phyloP scores from a whole-genome alignment of 2,888 invertebrate genomes.

The Antheraea assamensis region DNA sequence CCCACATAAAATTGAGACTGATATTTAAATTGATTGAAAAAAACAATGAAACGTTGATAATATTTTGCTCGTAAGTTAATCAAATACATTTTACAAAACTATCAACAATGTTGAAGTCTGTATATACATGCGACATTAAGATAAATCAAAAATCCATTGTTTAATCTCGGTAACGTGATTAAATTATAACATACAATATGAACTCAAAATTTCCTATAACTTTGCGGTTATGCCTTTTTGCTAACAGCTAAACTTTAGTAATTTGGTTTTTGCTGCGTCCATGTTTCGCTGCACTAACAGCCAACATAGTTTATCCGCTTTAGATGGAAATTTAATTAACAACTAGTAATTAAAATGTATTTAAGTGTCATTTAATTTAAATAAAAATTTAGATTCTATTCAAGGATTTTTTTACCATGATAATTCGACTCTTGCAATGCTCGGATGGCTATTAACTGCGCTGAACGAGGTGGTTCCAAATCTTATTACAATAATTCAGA shows the following conservation, averaged over 20 bases:
- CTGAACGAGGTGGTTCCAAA: no score
- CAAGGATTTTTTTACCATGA: neutral
- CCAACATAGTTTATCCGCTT: neutral
- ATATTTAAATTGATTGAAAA: no score
- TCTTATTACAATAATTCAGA: no score
- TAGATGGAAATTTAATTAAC: neutral
- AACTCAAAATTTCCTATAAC: slow-evolving; percentile 21
- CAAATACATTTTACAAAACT: no score
- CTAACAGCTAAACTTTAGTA: slow-evolving; percentile 46
- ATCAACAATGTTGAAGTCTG: no score
- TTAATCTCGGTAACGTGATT: neutral
- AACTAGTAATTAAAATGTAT: neutral
- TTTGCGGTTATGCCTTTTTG: slow-evolving; percentile 41
- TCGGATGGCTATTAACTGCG: no score
- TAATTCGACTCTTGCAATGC: neutral
- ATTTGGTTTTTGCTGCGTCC: slow-evolving; percentile 45
- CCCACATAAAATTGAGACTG: no score
- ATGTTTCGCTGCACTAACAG: slow-evolving; percentile 26
- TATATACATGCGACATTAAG: neutral
- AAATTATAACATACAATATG: slow-evolving; percentile 1
- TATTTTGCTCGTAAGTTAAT: no score
- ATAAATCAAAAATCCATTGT: neutral
- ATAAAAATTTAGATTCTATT: neutral
- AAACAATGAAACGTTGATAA: no score
- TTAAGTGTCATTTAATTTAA: neutral